Evolutionary conservation across 1,140 invertebrate species (phyloP), one percentile per base, ranked within the genome.

Genomic region (Drosophila bipectinata): DNA sequence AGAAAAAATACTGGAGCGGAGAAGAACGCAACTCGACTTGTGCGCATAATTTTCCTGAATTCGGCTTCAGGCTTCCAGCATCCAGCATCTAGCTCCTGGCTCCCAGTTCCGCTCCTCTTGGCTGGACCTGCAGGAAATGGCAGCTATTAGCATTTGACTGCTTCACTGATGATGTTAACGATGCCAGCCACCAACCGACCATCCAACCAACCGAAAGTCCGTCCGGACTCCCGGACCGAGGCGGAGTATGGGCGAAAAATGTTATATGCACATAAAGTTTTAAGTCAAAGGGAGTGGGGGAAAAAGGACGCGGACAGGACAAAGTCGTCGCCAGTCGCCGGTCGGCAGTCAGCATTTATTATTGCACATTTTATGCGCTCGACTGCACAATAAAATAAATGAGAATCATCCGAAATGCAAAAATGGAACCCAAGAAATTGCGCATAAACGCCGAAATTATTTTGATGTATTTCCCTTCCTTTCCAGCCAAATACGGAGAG

Each of bases 91-190:
- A 18, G 39, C 14, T 44, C 6, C 41, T 18, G 14, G 41, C 41
- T 44, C 5, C n/a, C 41, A 15, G 72, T 47, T 58, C 59, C 39
- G 10, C 34, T 12, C 34, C 34, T 10, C 10, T 48, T 57, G 48
- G 60, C 77, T 59, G 82, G 82, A 85, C 82, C 82, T 85, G 82
- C 82, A 85, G 82, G 82, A 85, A 85, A 85, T 88, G 78, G 78
- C 75, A 87, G 82, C 82, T 85, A 88, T 85, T 85, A 85, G 82
- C 82, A 85, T 85, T 85, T 88, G 82, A 85, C 82, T 85, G 82
- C 82, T 85, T 85, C 83, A 85, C 82, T 85, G 81, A 85, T 85
- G 82, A 85, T 78, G 82, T 85, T 85, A 85, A 87, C 81, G 81
- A 85, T 85, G 81, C 72, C 82, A 81, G 64, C 73, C 47, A n/a